Percentiles rank a stretch among this genome's conserved stretches.
Conservation (phyloP, 2,113 vertebrate species). For the Clarias gariepinus region DNA sequence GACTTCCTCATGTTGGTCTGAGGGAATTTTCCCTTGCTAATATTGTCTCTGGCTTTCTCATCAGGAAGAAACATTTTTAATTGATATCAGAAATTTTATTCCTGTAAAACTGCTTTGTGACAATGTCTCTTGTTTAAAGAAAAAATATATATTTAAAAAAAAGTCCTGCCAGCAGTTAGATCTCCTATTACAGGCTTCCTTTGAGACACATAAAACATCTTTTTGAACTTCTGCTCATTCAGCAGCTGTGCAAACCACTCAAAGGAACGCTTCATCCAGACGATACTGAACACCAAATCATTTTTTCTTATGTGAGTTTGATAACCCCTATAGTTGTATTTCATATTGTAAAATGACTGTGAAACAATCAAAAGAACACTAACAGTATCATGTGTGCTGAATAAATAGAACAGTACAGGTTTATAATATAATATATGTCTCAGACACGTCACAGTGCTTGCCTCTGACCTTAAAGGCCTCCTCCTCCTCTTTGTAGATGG, state of each 20-base stretch:
- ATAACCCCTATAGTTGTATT: neutral
- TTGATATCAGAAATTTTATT: no score
- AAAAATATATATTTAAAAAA: no score
- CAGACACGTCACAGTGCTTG: neutral
- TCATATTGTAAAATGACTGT: neutral
- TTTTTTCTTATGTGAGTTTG: neutral
- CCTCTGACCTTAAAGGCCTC: slow-evolving; percentile 76
- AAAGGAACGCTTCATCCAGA: neutral
- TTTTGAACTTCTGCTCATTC: neutral
- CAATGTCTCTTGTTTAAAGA: no score
- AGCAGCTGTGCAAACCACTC: neutral
- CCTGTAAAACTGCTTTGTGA: no score
- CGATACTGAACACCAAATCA: no score
- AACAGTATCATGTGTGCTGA: neutral
- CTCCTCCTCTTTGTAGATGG: slow-evolving; percentile 82
- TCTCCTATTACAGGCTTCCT: neutral
- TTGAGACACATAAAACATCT: neutral
- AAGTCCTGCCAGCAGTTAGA: neutral
- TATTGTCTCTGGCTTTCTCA: no score
- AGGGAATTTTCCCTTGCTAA: no score
- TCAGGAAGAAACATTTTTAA: no score
- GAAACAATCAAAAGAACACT: neutral
- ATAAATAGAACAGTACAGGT: neutral
- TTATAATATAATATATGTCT: neutral
- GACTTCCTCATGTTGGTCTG: no score